Conservation (phyloP, 2,888 invertebrate species). For the Callimorpha dominula region DNA sequence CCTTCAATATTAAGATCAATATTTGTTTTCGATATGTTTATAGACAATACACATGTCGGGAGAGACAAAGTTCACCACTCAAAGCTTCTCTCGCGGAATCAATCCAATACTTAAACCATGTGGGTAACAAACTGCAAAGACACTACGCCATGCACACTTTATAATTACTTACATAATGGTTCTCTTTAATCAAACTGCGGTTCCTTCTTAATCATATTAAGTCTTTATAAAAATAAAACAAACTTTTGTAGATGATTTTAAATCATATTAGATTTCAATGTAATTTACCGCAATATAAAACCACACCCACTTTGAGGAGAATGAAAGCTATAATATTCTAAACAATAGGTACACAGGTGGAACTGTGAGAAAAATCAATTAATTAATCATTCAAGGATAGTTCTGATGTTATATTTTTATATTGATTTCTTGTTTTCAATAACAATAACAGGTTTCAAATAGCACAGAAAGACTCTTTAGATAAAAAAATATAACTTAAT, state of each 20-base stretch:
- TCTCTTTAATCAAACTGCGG: neutral
- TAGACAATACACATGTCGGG: neutral
- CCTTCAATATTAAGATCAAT: neutral
- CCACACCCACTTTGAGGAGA: no score
- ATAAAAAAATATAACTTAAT: neutral
- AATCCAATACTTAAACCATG: neutral
- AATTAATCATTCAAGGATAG: no score
- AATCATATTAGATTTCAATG: no score
- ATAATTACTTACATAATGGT: no score
- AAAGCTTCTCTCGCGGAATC: neutral
- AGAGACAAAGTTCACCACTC: neutral
- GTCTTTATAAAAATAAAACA: neutral
- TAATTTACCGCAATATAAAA: no score
- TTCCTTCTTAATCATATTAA: neutral
- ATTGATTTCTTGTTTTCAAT: neutral
- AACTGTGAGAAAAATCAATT: no score
- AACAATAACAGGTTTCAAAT: neutral
- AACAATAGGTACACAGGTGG: no score
- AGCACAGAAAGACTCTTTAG: neutral
- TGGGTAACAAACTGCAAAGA: neutral
- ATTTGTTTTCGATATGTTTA: neutral
- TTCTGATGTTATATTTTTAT: no score
- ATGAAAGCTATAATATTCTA: no score
- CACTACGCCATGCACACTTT: neutral
- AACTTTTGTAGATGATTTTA: neutral